These are phyloP conservation scores for Phorcus lineatus DNA, from an alignment of 2,888 invertebrate species.

Conservation along the genomic window DNA sequence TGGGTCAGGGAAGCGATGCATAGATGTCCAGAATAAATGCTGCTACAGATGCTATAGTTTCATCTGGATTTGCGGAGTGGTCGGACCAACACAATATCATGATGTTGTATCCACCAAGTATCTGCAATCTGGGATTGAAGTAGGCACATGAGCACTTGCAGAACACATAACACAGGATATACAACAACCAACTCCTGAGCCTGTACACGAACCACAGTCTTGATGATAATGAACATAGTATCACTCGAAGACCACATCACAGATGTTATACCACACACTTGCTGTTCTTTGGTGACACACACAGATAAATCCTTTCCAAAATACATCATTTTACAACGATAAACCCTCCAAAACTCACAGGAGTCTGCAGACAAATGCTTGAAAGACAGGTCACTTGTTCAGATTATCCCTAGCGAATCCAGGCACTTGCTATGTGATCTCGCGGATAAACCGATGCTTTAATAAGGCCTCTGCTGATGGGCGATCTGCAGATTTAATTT, in stretches of 20 bases:
- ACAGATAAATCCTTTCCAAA: no score
- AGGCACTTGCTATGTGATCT: conserved; percentile 37
- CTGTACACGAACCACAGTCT: no score
- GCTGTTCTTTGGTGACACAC: no score
- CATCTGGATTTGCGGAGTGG: conserved; percentile 5
- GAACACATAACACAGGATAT: conserved; percentile 2
- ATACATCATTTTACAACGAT: no score
- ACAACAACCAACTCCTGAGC: no score
- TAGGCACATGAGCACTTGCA: neutral
- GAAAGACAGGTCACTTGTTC: neutral
- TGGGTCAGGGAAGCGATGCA: conserved; percentile 8
- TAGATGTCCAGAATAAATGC: neutral
- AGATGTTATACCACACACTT: no score
- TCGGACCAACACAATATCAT: neutral
- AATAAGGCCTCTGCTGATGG: conserved; percentile 70
- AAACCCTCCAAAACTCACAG: neutral
- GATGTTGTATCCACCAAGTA: neutral
- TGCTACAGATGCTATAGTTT: neutral
- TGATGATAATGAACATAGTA: no score
- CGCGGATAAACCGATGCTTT: conserved; percentile 48
- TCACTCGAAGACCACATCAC: no score
- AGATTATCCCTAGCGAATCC: neutral
- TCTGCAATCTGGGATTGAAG: neutral
- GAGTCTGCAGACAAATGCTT: neutral
- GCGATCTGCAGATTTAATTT: conserved; percentile 59